Base-by-base conservation (phyloP, 2,888 invertebrate genomes). In the Epirrhoe tristata region DNA sequence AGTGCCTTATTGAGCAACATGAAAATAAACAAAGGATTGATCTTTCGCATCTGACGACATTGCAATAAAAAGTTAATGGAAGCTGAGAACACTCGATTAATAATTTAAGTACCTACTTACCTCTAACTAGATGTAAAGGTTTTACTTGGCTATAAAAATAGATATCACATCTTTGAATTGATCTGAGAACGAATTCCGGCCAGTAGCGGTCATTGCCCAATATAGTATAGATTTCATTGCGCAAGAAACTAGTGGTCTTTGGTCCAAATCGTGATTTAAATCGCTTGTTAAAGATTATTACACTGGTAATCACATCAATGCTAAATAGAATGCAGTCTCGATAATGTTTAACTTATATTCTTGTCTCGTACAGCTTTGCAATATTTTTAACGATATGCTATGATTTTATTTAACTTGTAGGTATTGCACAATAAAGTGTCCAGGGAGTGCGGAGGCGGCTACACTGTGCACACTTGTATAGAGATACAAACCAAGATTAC, bases 401-500 rank as follows among this genome's bases (percentile, higher is more conserved):
- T 72, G 68, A 71, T 71, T 68, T 69, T 61, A 70, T 70, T 70
- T 66, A 64, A 12, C 39, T 61, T 65, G 74, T 74, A 71, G 72
- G 69, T 67, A 71, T 72, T 66, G 54, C 69, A 70, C 74, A 73
- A 70, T 73, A 73, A 72, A 74, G 67, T 74, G 69, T 65, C 68
- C 62, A 57, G 72, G 57, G 69, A 58, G 65, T 71, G 72, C 69
- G 73, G 67, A 67, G 74, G 72, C 76, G 73, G 69, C 59, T 57
- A 70, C 70, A 70, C 69, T 65, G 71, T 71, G 62, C 71, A 70
- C 69, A 73, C 70, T 69, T 63, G 55, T 69, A 69, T 69, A 52
- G 50, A 75, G 74, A 74, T 73, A 74, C 59, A 55, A 65, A 69
- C 65, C 34, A 58, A 71, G 70, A 75, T 73, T 70, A 74, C 61